These are phyloP conservation scores for Peromyscus polionotus DNA, from an alignment of 2,113 vertebrate genomes.

Conservation along the genomic window DNA sequence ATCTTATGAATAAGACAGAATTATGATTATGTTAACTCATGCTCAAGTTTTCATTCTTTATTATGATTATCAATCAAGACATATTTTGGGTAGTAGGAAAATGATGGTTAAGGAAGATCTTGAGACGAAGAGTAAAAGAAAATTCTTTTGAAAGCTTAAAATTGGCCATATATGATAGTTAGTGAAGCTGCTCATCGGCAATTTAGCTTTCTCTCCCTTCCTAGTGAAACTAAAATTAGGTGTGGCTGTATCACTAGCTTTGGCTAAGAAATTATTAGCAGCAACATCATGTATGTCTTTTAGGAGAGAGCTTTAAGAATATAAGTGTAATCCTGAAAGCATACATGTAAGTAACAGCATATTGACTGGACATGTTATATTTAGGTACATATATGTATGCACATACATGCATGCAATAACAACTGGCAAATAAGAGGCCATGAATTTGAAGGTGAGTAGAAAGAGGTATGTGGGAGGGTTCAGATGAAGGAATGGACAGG, in stretches of 20 bases:
- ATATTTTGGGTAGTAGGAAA: background rate
- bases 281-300: background rate
- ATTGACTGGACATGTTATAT: background rate
- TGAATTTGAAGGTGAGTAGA: background rate
- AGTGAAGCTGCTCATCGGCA: background rate
- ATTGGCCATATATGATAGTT: background rate
- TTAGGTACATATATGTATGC: background rate
- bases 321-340: background rate
- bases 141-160: background rate
- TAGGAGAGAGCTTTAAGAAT: background rate
- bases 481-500: background rate
- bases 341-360: background rate
- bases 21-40: conserved; percentile 18
- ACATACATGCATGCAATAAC: background rate
- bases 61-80: conserved; percentile 38
- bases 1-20: conserved; percentile 30
- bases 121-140: conserved; percentile 36
- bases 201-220: background rate
- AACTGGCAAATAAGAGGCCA: background rate
- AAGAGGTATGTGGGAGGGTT: background rate
- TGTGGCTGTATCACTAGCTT: background rate
- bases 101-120: background rate
- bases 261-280: background rate
- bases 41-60: conserved; percentile 30
- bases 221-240: background rate